Evolutionary conservation across 2,888 invertebrate species (phyloP).

Genomic region (Leptinotarsa juncta): DNA sequence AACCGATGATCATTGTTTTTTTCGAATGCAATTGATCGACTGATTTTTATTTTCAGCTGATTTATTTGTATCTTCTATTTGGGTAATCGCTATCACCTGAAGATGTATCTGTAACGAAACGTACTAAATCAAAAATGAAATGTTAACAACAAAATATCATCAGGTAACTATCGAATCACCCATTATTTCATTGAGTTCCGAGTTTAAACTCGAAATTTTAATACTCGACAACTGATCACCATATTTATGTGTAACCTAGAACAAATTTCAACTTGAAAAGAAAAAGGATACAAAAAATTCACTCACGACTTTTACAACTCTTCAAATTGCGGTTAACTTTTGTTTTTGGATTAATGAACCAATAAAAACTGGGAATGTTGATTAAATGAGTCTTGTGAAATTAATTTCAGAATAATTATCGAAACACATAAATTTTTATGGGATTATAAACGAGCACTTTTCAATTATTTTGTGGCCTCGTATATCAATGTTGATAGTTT

Average conservation of each 20-base stretch:
- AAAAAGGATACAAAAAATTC: not conserved
- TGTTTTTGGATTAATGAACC: slow-evolving; percentile 20
- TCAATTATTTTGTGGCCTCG: slow-evolving; percentile 11
- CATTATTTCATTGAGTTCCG: no score
- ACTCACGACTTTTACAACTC: slow-evolving; percentile 13
- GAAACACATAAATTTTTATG: slow-evolving; percentile 16
- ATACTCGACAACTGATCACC: not conserved
- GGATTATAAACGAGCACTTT: slow-evolving; percentile 14
- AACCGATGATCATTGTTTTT: no score
- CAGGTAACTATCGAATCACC: no score
- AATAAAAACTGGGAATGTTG: slow-evolving; percentile 14
- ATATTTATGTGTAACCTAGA: not conserved
- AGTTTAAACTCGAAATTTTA: no score
- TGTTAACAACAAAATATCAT: no score
- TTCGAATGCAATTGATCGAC: not conserved
- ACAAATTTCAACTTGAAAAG: not conserved
- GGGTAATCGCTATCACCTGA: no score
- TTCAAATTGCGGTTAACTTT: slow-evolving; percentile 15
- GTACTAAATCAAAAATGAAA: no score
- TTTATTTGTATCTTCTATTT: no score
- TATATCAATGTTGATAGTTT: slow-evolving; percentile 15
- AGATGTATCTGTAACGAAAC: no score
- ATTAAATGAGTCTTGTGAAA: slow-evolving; percentile 20
- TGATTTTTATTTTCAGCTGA: no score
- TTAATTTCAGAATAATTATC: slow-evolving; percentile 16